phyloP scores from a whole-genome alignment of 2,888 invertebrate genomes.

The Abrostola tripartita region DNA sequence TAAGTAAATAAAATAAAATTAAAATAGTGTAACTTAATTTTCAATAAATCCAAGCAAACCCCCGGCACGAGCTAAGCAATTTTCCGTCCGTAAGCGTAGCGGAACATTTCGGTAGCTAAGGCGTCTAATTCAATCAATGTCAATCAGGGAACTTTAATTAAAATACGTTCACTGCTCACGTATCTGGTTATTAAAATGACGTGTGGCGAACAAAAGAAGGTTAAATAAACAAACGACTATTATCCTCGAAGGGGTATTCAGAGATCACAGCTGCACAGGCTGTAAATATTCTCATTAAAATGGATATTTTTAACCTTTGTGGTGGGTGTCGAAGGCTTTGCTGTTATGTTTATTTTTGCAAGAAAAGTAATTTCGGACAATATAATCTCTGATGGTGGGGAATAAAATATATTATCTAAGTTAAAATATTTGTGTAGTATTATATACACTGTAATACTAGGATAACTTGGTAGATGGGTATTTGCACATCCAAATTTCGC shows the following conservation, averaged over 20 bases:
- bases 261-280: neutral
- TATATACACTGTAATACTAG: no score
- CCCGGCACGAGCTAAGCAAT: neutral
- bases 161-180: conserved; percentile 27
- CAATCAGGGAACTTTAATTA: conserved; percentile 57
- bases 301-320: neutral
- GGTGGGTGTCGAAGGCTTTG: neutral
- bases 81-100: conserved; percentile 14
- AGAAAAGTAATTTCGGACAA: no score
- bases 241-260: neutral
- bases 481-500: no score
- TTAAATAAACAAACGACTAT: neutral
- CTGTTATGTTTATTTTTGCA: neutral
- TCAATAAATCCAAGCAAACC: conserved; percentile 1
- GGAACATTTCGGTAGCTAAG: conserved; percentile 48
- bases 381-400: no score
- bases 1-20: no score
- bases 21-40: no score
- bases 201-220: neutral
- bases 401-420: no score
- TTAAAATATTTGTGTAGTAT: no score
- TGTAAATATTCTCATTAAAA: neutral
- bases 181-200: conserved; percentile 27
- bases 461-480: no score
- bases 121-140: conserved; percentile 63